A percentile compares a stretch with the other conserved stretches of the same genome.
These are phyloP conservation scores for Ectemnius continuus DNA, from an alignment of 2,888 invertebrate genomes.

Conservation along the genomic window DNA sequence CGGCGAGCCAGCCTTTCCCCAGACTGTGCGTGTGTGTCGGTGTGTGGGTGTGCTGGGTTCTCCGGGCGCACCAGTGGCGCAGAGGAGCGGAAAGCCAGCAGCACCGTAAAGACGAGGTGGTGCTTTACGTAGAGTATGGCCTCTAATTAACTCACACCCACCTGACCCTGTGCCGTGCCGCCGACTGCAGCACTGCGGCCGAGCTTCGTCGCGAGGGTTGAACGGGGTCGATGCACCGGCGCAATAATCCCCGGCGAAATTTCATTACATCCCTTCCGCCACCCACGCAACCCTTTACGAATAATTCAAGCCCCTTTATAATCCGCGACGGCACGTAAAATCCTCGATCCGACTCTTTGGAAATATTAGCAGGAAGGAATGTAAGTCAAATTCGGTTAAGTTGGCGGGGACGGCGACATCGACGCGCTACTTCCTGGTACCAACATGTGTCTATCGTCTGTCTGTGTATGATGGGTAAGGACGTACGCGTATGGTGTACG, in stretches of 20 bases:
- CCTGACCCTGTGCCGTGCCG: conserved; percentile 5
- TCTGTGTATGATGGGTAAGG: too few species aligned
- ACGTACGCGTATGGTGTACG: too few species aligned
- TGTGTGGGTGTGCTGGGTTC: not conserved
- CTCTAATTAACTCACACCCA: conserved; percentile 71
- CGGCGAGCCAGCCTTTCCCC: too few species aligned
- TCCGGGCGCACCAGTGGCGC: not conserved
- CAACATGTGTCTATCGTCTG: too few species aligned
- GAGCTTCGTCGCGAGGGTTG: conserved; percentile 23
- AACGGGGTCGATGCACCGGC: conserved; percentile 42
- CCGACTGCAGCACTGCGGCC: conserved; percentile 25
- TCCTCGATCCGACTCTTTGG: not conserved
- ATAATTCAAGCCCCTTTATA: conserved; percentile 52
- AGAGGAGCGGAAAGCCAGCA: not conserved
- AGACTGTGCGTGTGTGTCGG: not conserved
- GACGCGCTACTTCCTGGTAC: too few species aligned
- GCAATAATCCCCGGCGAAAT: conserved; percentile 60
- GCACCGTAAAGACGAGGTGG: conserved; percentile 20
- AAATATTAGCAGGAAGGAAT: too few species aligned
- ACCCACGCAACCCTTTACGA: not conserved
- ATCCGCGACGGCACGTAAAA: conserved; percentile 7
- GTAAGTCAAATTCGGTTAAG: too few species aligned
- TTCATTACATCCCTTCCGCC: conserved; percentile 53
- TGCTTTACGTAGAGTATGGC: conserved; percentile 52
- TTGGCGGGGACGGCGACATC: too few species aligned